These are phyloP conservation scores for Catostomus latipinnis DNA, from an alignment of 2,797 vertebrate species.

Conservation along the genomic window DNA sequence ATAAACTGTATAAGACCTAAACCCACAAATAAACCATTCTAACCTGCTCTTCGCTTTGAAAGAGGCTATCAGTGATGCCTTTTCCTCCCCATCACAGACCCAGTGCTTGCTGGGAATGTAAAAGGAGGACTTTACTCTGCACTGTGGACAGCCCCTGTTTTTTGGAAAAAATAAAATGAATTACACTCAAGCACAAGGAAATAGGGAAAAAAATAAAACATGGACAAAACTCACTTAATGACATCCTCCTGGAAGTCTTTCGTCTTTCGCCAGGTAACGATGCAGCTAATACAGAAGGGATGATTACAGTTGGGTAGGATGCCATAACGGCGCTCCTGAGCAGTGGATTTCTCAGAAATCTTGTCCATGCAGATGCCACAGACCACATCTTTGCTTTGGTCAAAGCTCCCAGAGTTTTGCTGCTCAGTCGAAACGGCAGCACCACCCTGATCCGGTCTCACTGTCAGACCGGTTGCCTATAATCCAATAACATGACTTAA, in stretches of 20 bases:
- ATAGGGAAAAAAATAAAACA: neutral
- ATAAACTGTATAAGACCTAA: neutral
- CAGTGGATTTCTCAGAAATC: slow-evolving; percentile 82
- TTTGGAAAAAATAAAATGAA: neutral
- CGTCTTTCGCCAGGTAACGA: slow-evolving; percentile 86
- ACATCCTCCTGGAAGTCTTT: slow-evolving; percentile 78
- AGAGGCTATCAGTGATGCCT: slow-evolving; percentile 79
- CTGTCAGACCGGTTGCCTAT: slow-evolving; percentile 54
- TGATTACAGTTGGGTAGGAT: slow-evolving; percentile 91
- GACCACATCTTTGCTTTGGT: slow-evolving; percentile 78
- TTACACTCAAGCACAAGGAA: neutral
- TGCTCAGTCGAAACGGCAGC: slow-evolving; percentile 54
- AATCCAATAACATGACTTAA: slow-evolving; percentile 27
- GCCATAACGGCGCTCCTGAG: slow-evolving; percentile 79
- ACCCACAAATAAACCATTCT: slow-evolving; percentile 11
- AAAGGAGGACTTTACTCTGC: slow-evolving; percentile 85
- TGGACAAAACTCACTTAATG: slow-evolving; percentile 78
- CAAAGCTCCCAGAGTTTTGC: slow-evolving; percentile 57
- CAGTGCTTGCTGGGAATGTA: slow-evolving; percentile 89
- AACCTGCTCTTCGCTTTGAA: slow-evolving; percentile 88
- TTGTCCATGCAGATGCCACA: slow-evolving; percentile 95
- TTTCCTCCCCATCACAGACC: slow-evolving; percentile 81
- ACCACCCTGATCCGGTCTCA: slow-evolving; percentile 49
- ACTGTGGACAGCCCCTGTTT: slow-evolving; percentile 87
- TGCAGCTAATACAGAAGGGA: slow-evolving; percentile 85